Base-by-base conservation (phyloP, 2,888 invertebrate genomes). In the Leptinotarsa juncta region DNA sequence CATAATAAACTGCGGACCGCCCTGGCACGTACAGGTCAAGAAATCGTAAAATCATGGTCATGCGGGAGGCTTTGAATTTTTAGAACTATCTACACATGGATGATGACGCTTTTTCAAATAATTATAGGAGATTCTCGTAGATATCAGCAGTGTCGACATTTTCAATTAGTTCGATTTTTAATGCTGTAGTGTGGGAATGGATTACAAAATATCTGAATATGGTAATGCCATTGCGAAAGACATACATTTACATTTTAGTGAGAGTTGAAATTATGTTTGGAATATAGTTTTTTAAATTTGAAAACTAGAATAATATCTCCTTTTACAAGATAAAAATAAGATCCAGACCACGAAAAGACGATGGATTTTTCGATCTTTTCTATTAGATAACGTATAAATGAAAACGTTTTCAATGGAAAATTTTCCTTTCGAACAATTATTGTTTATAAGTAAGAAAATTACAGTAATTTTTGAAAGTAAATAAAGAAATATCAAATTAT, bases 11-110 rank as follows among this genome's bases (percentile, higher is more conserved):
- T 57, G 32, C 10, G 20, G 20, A 69, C 69, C 20, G 3, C 69
- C 16, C 60, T 69, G 57, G 12, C 16, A 5, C 77, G 76, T 74
- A 71, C 77, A 80, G 81, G 81, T 81, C 77, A 79, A 81, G 81
- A 82, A 81, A 81, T 81, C 81, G 82, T 81, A 78, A 77, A 81
- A 82, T 80, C 77, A 74, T 78, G 77, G 78, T 75, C 68, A 75
- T 75, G 75, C 75, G 75, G 75, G 75, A 62, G 7, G 65, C 72
- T 75, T 72, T 71, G 65, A 71, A 69, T 50, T 51, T 71, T 57
- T 68, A 42, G 42, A 42, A 42, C 42, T 74, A 65, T 65, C 65
- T 66, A 57, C 67, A 71, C 66, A 42, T 68, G 68, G 62, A 71
- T 71, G 68, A 71, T 67, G 74, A 18, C 49, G 57, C 71, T 48